Conservation (phyloP, 2,113 vertebrate genomes). For the Centrocercus urophasianus region DNA sequence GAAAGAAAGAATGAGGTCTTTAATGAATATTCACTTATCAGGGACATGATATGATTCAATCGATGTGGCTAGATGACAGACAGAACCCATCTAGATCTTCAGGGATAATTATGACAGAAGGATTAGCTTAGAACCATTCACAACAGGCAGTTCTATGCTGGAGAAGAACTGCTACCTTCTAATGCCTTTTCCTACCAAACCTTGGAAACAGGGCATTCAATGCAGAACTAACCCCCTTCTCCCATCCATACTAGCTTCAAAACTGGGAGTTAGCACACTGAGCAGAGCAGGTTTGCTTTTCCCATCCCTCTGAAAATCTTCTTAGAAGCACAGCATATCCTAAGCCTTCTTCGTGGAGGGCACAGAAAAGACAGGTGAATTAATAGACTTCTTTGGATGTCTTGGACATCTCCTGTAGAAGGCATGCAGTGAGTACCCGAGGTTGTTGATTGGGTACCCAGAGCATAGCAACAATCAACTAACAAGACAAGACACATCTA, state of each 20-base stretch:
- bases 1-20: slow-evolving; percentile 23
- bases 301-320: background rate
- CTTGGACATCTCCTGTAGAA: background rate
- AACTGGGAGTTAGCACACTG: background rate
- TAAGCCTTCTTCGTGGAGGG: background rate
- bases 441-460: background rate
- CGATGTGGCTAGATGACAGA: background rate
- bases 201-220: no score
- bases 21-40: background rate
- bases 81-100: background rate
- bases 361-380: background rate
- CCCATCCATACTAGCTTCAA: background rate
- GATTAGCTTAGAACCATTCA: background rate
- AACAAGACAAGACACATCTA: background rate
- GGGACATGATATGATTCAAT: background rate
- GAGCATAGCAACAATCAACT: background rate
- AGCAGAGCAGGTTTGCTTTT: background rate
- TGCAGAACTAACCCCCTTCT: background rate
- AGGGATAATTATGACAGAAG: background rate
- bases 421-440: background rate
- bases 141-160: background rate
- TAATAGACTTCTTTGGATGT: background rate
- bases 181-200: background rate
- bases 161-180: background rate
- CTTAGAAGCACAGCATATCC: background rate